Evolutionary conservation across 2,113 vertebrate genomes (phyloP), one percentile per base, ranked within the genome.

Genomic region (Vireo altiloquus): DNA sequence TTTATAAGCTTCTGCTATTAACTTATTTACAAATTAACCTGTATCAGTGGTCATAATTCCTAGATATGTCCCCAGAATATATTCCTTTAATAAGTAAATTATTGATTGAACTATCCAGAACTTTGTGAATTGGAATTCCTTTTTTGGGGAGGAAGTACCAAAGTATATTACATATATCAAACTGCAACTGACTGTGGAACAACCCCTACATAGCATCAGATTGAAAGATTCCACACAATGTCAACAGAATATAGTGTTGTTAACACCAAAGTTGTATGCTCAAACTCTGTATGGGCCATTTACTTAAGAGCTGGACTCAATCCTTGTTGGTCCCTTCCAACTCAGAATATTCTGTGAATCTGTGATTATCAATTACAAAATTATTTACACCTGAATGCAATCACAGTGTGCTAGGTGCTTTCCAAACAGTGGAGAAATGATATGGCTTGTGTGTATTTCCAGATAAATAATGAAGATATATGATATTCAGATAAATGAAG

Each of bases 271-370:
- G 13, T 5, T 66, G 13, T 25, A 0, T 0, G 20, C 25, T 59
- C 31, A 14, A 21, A 42, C 25, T 31, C 14, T 57, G 19, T 16
- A n/a, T 7, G 21, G 16, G 31, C 11, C 31, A 42, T 59, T 35
- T 21, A 42, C 22, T 8, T 27, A 31, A 59, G 20, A 50, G 37
- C 11, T 76, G 53, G 25, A 52, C 37, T 42, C 0, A 0, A 31
- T 31, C 21, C 25, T 35, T 76, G 25, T 66, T 11, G 42, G 22
- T 54, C 33, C 40, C n/a, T 46, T 64, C 28, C 15, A 10, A 27
- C 23, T 47, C n/a, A 28, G 40, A 39, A 84, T 64, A 74, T 33
- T 54, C 22, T 46, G 33, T 28, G 18, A 63, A 46, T 64, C 27
- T 46, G 47, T 33, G n/a, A 72, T 6, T 53, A 77, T 52, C 71